phyloP scores from a whole-genome alignment of 2,797 vertebrate species.

The Phataginus tricuspis region DNA sequence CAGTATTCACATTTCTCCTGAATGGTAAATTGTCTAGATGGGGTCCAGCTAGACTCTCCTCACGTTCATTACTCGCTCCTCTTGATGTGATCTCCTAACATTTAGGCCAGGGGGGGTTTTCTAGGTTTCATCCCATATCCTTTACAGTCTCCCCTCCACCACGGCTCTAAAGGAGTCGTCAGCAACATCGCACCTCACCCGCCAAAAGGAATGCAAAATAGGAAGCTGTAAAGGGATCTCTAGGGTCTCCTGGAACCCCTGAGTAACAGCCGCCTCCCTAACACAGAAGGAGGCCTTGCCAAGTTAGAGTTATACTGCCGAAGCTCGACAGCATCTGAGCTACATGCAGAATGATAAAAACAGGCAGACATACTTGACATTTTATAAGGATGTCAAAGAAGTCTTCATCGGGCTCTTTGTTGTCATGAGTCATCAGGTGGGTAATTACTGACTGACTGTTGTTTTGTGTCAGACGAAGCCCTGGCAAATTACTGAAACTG shows the following conservation, averaged over 20 bases:
- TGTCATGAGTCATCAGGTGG: constrained; percentile 90
- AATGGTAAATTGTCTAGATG: neutral
- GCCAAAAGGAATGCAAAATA: neutral
- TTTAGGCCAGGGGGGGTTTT: neutral
- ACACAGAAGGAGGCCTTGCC: neutral
- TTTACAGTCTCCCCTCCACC: too few species aligned
- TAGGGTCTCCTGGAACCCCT: neutral
- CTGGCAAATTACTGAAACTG: constrained; percentile 89
- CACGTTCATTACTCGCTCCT: neutral
- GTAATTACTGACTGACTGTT: constrained; percentile 87
- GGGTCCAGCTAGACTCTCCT: neutral
- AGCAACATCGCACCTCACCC: neutral
- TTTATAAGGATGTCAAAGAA: constrained; percentile 97
- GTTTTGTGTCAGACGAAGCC: constrained; percentile 89
- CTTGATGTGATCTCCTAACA: neutral
- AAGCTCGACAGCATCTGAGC: neutral
- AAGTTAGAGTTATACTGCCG: neutral
- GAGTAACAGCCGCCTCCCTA: neutral
- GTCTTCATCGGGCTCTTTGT: constrained; percentile 91
- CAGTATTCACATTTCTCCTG: neutral
- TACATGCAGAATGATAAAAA: neutral
- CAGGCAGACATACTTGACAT: constrained; percentile 91
- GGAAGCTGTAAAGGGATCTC: neutral
- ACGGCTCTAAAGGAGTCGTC: neutral
- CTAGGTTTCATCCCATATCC: neutral